Evolutionary conservation across 2,797 vertebrate genomes (phyloP).

Genomic region (Nyctalus aviator): DNA sequence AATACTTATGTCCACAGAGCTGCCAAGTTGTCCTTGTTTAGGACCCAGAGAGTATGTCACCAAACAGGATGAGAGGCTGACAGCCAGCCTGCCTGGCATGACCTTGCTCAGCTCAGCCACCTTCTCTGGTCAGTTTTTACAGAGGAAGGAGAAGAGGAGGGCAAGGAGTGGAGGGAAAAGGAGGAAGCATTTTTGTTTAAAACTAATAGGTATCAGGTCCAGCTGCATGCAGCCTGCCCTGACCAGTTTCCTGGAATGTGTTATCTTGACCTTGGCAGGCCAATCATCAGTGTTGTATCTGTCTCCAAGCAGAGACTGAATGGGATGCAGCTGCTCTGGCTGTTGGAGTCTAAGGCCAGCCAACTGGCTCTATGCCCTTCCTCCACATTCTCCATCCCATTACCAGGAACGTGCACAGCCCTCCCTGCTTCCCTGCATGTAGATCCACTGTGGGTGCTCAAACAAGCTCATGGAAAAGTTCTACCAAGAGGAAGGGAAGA

Average conservation of each 20-base stretch:
- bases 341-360: neutral
- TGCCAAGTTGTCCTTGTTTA: neutral
- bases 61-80: neutral
- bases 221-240: neutral
- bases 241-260: neutral
- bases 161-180: neutral
- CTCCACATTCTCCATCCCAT: rapidly evolving
- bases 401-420: rapidly evolving
- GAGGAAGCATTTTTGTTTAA: neutral
- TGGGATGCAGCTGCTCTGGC: neutral
- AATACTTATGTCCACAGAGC: neutral
- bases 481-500: neutral
- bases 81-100: neutral
- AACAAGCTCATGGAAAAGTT: rapidly evolving
- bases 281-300: neutral
- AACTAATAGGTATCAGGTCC: neutral
- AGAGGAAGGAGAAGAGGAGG: neutral
- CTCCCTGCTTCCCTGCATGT: rapidly evolving
- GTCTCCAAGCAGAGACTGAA: neutral
- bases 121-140: neutral
- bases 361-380: neutral
- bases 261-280: neutral
- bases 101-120: neutral
- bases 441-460: neutral
- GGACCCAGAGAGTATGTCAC: neutral